Percentiles rank a stretch among this genome's conserved stretches.
phyloP scores from a whole-genome alignment of 2,113 vertebrate genomes.

The Abramis brama region DNA sequence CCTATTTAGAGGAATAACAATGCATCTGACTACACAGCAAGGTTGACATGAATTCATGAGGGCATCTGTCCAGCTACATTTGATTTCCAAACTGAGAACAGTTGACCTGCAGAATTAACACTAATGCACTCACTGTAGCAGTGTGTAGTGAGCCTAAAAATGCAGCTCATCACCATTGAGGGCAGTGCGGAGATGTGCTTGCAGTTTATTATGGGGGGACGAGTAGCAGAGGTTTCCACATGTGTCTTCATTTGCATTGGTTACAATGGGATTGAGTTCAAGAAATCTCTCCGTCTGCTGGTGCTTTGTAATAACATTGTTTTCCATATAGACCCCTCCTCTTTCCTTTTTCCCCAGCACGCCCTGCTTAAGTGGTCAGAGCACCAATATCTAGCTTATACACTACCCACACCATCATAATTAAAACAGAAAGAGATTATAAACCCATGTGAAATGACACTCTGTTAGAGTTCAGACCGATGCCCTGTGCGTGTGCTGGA shows the following conservation, averaged over 20 bases:
- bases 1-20: not conserved
- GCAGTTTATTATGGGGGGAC: not conserved
- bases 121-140: not conserved
- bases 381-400: conserved; percentile 30
- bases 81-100: not conserved
- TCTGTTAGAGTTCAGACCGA: conserved; percentile 48
- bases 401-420: conserved; percentile 59
- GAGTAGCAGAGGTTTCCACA: not conserved
- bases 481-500: conserved; percentile 45
- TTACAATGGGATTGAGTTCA: not conserved
- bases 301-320: not conserved
- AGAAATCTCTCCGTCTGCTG: not conserved
- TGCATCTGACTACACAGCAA: not conserved
- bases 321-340: too few relatives aligned
- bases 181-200: not conserved
- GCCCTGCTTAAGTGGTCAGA: not conserved
- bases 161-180: not conserved
- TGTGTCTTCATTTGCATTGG: not conserved
- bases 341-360: not conserved
- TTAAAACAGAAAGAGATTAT: conserved; percentile 68
- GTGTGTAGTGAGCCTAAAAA: not conserved
- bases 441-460: conserved; percentile 55
- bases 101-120: not conserved
- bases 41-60: not conserved
- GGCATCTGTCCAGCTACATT: not conserved